phyloP scores from a whole-genome alignment of 2,797 vertebrate genomes.

The Microtus californicus region DNA sequence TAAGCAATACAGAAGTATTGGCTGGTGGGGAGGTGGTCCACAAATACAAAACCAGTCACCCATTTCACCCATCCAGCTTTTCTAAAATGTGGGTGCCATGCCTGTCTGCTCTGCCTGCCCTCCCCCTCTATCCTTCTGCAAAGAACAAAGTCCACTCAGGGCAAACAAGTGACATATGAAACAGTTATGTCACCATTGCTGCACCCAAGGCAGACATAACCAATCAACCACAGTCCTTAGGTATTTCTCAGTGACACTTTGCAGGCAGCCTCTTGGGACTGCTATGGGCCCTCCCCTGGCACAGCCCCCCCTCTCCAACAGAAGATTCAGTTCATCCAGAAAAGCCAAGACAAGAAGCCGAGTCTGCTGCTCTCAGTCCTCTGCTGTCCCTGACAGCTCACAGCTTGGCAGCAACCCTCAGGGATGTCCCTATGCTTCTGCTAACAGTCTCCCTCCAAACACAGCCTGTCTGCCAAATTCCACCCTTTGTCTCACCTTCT shows the following conservation, averaged over 20 bases:
- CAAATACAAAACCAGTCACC: neutral
- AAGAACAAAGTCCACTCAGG: neutral
- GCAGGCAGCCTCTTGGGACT: neutral
- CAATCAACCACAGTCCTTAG: neutral
- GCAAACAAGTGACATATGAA: neutral
- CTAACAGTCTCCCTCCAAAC: neutral
- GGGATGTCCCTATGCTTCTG: neutral
- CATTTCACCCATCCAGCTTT: neutral
- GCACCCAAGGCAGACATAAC: conserved; percentile 15
- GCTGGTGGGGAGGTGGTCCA: no score
- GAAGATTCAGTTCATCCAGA: neutral
- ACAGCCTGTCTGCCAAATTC: neutral
- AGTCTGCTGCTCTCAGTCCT: neutral
- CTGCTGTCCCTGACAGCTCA: neutral
- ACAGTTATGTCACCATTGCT: neutral
- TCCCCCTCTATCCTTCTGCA: neutral
- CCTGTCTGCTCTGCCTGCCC: neutral
- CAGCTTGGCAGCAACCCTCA: neutral
- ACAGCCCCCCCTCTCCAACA: neutral
- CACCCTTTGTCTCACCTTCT: neutral
- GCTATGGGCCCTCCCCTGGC: neutral
- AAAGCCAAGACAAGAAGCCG: conserved; percentile 24
- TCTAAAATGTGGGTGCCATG: neutral
- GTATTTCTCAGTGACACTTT: neutral
- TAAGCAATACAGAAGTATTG: neutral